Evolutionary conservation across 1,140 invertebrate species (phyloP), one percentile per base, ranked within the genome.

Genomic region (Drosophila sucinea): DNA sequence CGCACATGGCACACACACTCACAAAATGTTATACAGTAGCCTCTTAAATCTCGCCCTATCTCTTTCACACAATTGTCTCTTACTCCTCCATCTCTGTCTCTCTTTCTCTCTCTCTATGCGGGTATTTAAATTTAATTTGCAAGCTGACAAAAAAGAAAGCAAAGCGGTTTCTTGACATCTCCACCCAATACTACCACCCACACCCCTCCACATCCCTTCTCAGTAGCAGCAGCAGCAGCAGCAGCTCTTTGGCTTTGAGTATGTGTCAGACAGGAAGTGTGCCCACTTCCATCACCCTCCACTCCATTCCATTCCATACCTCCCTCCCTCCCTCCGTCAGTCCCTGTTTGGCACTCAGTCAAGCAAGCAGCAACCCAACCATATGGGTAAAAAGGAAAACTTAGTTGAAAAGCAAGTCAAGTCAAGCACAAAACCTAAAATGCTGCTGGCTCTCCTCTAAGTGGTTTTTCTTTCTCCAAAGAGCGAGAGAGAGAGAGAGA

Each of bases 61-160:
- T 23, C 56, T 41, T 70, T 55, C 33, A 6, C 66, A 44, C 61
- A 17, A 38, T 35, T 61, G 29, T 63, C 63, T 63, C 33, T 25
- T 64, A 40, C 35, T 33, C n/a, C 27, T 47, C n/a, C 64, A 54
- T 32, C 55, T 32, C n/a, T 56, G 6, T 38, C 10, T 75, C n/a
- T 30, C 32, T 33, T 2, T 58, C 35, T 60, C 27, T 35, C 10
- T 57, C 38, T 57, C 60, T 71, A 83, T 83, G 81, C 76, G 81
- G 81, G 81, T 79, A 83, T 83, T 83, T 83, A 83, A 83, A 83
- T 83, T 83, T 83, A 83, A 83, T 83, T 83, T 83, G 80, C 81
- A 83, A 79, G 76, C 81, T 83, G 80, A 79, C 72, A 83, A 76
- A 82, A 82, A 80, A 83, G 79, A 82, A 82, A 83, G 80, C 75